Evolutionary conservation across 2,113 vertebrate genomes (phyloP).

Genomic region (Calypte anna): DNA sequence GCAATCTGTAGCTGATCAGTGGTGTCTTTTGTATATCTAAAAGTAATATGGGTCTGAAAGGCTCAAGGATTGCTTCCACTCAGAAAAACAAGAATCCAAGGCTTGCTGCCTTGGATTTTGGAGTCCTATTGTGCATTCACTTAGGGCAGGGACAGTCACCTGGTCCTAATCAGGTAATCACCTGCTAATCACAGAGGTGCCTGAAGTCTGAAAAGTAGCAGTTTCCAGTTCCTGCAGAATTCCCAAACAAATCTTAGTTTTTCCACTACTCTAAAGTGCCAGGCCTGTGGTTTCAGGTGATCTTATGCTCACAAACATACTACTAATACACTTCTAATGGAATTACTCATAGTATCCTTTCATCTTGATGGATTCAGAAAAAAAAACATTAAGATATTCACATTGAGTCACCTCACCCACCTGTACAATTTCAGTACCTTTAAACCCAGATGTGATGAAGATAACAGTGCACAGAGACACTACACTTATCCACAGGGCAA

Average conservation of each 20-base stretch:
- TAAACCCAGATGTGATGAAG: not conserved
- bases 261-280: not conserved
- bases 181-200: not conserved
- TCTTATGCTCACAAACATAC: not conserved
- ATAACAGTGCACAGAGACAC: not conserved
- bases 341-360: not conserved
- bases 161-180: not conserved
- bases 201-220: not conserved
- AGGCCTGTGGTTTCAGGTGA: constrained; percentile 26
- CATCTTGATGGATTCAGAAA: not conserved
- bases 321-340: not conserved
- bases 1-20: not conserved
- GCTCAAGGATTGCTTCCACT: not conserved
- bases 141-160: not conserved
- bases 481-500: not conserved
- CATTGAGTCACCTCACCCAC: not conserved
- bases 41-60: not conserved
- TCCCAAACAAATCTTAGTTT: not conserved
- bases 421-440: not conserved
- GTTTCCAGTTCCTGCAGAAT: not conserved
- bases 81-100: not conserved
- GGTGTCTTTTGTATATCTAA: not conserved
- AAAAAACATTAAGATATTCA: not conserved
- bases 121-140: not conserved
- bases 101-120: not conserved